phyloP scores from a whole-genome alignment of 2,797 vertebrate genomes.

The Sebastolobus altivelis region DNA sequence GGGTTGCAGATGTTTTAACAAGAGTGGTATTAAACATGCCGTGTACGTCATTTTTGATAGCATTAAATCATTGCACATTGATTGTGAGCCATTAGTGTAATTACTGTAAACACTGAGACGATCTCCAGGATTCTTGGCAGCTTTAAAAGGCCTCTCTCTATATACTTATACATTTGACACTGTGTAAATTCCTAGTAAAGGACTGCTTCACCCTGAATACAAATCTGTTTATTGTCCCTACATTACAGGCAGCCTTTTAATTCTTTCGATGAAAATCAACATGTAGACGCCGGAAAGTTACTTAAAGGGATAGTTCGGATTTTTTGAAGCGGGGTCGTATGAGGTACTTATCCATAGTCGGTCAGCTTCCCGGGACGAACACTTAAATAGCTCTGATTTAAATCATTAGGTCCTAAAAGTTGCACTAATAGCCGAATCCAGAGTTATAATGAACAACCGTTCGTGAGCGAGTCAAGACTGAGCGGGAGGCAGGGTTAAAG shows the following conservation, averaged over 20 bases:
- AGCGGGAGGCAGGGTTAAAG: no score
- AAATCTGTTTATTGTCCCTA: background rate
- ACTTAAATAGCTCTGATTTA: no score
- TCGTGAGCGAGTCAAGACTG: no score
- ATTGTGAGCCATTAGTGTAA: conserved; percentile 36
- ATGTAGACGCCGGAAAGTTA: background rate
- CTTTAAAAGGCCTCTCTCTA: background rate
- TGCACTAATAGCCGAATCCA: no score
- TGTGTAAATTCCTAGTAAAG: background rate
- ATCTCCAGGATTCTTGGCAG: background rate
- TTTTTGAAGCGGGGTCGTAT: background rate
- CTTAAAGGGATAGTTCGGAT: background rate
- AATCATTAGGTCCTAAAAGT: no score
- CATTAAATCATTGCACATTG: conserved; percentile 47
- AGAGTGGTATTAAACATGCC: conserved; percentile 17
- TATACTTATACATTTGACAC: background rate
- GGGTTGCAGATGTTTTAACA: conserved; percentile 21
- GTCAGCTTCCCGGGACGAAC: no score
- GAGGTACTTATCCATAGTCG: background rate
- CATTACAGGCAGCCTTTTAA: background rate
- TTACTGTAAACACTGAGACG: conserved; percentile 20
- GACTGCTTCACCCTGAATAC: background rate
- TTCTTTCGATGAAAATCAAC: background rate
- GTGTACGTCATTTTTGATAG: conserved; percentile 19
- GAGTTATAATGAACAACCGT: no score